Evolutionary conservation across 2,113 vertebrate species (phyloP).

Genomic region (Rostratula benghalensis): DNA sequence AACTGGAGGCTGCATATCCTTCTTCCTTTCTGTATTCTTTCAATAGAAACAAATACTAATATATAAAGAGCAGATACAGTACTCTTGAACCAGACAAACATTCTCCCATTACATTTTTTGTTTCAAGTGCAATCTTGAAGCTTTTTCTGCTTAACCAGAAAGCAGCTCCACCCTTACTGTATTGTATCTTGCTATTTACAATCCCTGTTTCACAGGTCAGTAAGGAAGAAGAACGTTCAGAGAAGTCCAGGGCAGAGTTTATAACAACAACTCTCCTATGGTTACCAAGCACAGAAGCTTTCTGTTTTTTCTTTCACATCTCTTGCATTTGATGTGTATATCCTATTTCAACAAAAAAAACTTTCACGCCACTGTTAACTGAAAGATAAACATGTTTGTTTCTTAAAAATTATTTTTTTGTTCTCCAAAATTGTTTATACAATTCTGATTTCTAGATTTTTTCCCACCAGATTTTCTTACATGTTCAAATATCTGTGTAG

Average conservation of each 20-base stretch:
- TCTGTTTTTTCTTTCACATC: background rate
- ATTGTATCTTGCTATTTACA: background rate
- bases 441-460: background rate
- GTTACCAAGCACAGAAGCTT: background rate
- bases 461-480: background rate
- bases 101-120: background rate
- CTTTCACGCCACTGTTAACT: background rate
- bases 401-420: background rate
- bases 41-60: background rate
- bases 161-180: background rate
- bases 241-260: background rate
- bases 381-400: background rate
- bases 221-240: background rate
- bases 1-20: background rate
- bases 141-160: background rate
- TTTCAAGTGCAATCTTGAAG: background rate
- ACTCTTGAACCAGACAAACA: background rate
- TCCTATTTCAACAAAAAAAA: background rate
- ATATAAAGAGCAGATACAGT: background rate
- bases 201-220: background rate
- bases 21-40: background rate
- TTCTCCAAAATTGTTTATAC: background rate
- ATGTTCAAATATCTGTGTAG: background rate
- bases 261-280: fast-evolving
- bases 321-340: background rate